Evolutionary conservation across 2,113 vertebrate species (phyloP).

Genomic region (Chamaea fasciata): DNA sequence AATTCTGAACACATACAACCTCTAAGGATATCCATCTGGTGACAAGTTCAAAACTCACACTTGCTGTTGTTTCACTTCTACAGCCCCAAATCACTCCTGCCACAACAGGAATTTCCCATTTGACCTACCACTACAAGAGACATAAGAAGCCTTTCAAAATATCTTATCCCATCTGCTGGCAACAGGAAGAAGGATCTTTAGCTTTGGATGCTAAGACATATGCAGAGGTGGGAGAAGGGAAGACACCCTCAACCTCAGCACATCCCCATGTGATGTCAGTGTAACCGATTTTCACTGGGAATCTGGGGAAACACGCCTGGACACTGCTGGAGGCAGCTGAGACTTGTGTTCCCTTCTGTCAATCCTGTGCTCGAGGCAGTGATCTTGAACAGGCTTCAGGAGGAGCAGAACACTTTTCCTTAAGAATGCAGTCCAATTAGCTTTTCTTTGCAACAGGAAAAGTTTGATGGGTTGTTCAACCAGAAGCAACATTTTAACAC

Average conservation of each 20-base stretch:
- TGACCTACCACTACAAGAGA: neutral
- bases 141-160: neutral
- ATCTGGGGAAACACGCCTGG: neutral
- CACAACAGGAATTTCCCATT: neutral
- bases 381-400: neutral
- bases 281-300: neutral
- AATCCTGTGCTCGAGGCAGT: neutral
- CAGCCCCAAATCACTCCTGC: neutral
- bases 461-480: neutral
- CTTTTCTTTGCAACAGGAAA: neutral
- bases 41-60: neutral
- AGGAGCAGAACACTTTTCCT: neutral
- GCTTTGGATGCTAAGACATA: neutral
- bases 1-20: neutral
- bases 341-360: neutral
- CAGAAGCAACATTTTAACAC: neutral
- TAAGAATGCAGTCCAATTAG: neutral
- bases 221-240: neutral
- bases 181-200: neutral
- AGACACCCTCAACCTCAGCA: neutral
- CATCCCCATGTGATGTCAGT: neutral
- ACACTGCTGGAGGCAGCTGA: neutral
- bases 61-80: neutral
- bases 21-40: neutral
- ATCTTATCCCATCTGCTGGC: neutral